Percentiles rank a stretch among this genome's conserved stretches.
Conservation (phyloP, 2,797 vertebrate genomes). For the Galagoides demidoff region DNA sequence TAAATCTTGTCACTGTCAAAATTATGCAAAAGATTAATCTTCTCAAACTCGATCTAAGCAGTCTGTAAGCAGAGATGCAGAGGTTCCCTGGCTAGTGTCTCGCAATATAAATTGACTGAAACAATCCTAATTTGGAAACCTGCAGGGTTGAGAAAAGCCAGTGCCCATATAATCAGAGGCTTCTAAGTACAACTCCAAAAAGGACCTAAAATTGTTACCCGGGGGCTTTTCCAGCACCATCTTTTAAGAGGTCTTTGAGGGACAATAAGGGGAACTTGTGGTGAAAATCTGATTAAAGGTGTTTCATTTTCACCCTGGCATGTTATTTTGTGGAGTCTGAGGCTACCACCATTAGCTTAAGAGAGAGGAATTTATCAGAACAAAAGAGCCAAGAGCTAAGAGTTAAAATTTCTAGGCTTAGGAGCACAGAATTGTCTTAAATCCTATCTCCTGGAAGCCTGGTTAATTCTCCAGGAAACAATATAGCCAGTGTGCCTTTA, state of each 20-base stretch:
- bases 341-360: not conserved
- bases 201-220: not conserved
- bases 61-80: not conserved
- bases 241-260: not conserved
- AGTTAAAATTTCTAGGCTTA: not conserved
- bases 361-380: not conserved
- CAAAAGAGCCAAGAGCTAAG: not conserved
- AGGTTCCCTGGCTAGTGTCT: not conserved
- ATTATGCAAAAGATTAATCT: not conserved
- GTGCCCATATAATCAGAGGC: not conserved
- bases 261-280: not conserved
- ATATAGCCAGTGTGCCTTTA: not conserved
- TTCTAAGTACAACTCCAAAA: constrained; percentile 18
- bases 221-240: not conserved
- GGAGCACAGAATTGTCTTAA: not conserved
- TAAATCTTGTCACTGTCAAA: not conserved
- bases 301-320: not conserved
- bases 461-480: not conserved
- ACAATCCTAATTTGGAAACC: not conserved
- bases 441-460: not conserved
- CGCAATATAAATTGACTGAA: not conserved
- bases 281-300: not conserved
- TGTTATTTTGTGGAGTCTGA: not conserved
- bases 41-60: not conserved
- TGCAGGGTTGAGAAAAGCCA: not conserved